Evolutionary conservation across 2,113 vertebrate species (phyloP), one percentile per base, ranked within the genome.

Genomic region (Cervus canadensis): DNA sequence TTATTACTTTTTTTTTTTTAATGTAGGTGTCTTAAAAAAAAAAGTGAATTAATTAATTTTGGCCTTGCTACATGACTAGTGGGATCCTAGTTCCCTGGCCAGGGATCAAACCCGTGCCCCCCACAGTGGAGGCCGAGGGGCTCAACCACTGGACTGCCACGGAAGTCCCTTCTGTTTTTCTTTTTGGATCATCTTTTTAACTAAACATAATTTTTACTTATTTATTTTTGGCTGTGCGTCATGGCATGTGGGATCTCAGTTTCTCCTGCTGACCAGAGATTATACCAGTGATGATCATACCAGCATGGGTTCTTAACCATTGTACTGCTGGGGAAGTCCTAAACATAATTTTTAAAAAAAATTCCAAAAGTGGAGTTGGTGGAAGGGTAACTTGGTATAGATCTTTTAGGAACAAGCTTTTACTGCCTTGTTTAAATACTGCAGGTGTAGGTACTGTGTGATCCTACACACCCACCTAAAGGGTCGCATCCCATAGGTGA

Each of bases 391-490:
- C 56, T 89, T 87, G 15, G 0, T 95, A 21, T 90, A 88, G 95
- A 87, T 54, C 45, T 14, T 92, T 78, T 45, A 36, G 26, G 62
- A 15, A 52, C 26, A 92, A 36, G 2, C 85, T 96, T 92, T 95
- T 33, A 90, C 21, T 28, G 16, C 36, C 33, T 96, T 88, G n/a
- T 94, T 43, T 91, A 95, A 97, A 91, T 48, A 30, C 17, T 79
- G n/a, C 62, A 10, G 33, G 3, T 57, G 2, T 48, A 21, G n/a
- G 15, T n/a, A 43, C 3, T 52, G 2, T 86, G 71, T 52, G 45
- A 57, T 36, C 9, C 79, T 50, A 4, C 33, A 67, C 33, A 23
- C 30, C n/a, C 57, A 52, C 40, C 86, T 86, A 43, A 1, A 78
- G 78, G n/a, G 45, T 84, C 74, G 2, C 43, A n/a, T 23, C 54